Percentiles rank a stretch among this genome's conserved stretches.
Conservation (phyloP, 2,797 vertebrate species). For the Cygnus olor region DNA sequence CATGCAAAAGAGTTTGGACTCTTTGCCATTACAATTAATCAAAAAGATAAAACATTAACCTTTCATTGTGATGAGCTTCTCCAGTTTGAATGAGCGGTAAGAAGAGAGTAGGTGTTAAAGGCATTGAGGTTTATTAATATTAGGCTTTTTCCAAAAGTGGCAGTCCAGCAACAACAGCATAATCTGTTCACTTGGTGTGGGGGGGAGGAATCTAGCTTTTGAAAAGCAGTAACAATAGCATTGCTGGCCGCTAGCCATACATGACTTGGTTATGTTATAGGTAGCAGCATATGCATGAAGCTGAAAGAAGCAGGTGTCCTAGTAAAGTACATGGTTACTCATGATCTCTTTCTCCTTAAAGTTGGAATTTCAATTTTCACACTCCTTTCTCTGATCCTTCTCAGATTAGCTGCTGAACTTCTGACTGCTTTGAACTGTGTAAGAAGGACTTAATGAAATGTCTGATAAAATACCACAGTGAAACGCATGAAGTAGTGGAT, state of each 20-base stretch:
- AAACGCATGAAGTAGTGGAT: neutral
- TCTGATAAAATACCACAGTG: neutral
- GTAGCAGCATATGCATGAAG: neutral
- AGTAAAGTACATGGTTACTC: neutral
- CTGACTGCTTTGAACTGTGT: neutral
- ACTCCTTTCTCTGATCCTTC: neutral
- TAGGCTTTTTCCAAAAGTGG: neutral
- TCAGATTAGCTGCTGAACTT: neutral
- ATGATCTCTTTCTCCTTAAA: neutral
- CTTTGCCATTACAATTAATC: neutral
- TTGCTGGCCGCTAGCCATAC: neutral
- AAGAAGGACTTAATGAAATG: neutral
- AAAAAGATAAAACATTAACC: neutral
- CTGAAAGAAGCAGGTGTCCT: slow-evolving; percentile 13
- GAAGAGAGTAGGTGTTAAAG: neutral
- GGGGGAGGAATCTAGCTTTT: neutral
- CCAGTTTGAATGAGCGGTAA: neutral
- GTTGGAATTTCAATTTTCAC: neutral
- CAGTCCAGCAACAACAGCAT: neutral
- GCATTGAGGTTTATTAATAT: neutral
- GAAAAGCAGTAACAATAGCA: neutral
- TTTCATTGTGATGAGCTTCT: neutral
- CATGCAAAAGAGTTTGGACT: neutral
- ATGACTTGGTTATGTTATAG: neutral
- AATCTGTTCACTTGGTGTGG: neutral